These are phyloP conservation scores for Antennarius striatus DNA, from an alignment of 2,113 vertebrate genomes.

Conservation along the genomic window DNA sequence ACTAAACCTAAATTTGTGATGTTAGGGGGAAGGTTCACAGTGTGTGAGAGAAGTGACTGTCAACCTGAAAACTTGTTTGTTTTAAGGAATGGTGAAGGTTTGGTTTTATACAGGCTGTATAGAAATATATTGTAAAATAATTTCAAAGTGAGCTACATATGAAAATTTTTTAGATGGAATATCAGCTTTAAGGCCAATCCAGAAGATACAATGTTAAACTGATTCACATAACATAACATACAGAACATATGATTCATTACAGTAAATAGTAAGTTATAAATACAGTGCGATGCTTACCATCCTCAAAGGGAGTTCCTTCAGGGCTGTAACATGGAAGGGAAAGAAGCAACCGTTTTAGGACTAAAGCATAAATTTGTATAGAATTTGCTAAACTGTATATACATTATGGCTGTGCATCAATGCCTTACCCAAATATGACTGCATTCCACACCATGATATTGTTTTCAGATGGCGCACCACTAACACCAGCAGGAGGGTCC, in stretches of 20 bases:
- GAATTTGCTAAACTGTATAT: background rate
- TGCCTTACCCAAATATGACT: slow-evolving; percentile 93
- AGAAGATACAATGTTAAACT: background rate
- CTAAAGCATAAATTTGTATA: background rate
- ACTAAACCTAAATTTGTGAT: background rate
- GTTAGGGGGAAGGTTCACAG: background rate
- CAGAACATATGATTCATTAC: background rate
- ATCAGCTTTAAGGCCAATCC: background rate
- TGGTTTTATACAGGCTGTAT: background rate
- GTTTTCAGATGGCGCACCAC: slow-evolving; percentile 95
- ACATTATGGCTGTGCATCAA: background rate
- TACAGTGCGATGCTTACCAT: slow-evolving; percentile 61
- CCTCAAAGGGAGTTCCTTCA: slow-evolving; percentile 98
- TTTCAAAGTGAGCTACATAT: background rate
- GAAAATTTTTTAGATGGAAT: too few relatives aligned
- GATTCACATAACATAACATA: background rate
- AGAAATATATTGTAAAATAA: background rate
- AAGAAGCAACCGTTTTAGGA: background rate
- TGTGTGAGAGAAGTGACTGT: background rate
- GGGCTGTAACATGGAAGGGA: slow-evolving; percentile 80
- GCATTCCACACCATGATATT: slow-evolving; percentile 99
- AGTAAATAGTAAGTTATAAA: background rate
- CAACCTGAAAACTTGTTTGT: background rate
- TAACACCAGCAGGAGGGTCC: slow-evolving; percentile 94
- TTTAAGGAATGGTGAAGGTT: background rate